Evolutionary conservation across 2,888 invertebrate genomes (phyloP), one percentile per base, ranked within the genome.

Genomic region (Notodonta dromedarius): DNA sequence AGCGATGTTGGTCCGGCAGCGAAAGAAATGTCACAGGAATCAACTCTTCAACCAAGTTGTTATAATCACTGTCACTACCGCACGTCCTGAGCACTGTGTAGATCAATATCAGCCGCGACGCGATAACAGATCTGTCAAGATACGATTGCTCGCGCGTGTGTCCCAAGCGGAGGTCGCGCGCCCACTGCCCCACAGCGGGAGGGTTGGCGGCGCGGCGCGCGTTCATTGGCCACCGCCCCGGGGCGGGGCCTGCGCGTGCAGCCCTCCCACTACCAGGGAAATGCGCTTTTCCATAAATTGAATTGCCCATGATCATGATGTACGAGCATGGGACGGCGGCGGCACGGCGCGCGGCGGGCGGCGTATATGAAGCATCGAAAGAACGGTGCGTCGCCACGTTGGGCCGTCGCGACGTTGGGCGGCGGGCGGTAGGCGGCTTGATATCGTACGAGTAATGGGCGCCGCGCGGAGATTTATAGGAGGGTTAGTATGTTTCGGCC

Each of bases 401-500:
- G n/a, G n/a, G 59, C 60, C 64, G 58, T 35, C 57, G 57, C 60
- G 13, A 70, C 50, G 65, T 57, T 61, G 61, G 60, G 62, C 65
- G 64, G 69, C 65, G 64, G 70, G 64, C 61, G 66, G 61, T 56
- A 64, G 62, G 67, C 70, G 75, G 76, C 77, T 72, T 65, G 70
- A 74, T 75, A 73, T 74, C 75, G 69, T 56, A 67, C 80, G 70
- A 81, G 76, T 79, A 77, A 80, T 80, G 80, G 82, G 77, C 67
- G 67, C 67, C 78, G 77, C 77, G 73, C 71, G 72, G 77, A 82
- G 88, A 88, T 88, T 86, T 86, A 88, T 82, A 70, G 80, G 79
- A 80, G 85, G 85, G 84, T 82, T 83, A 82, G 82, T 78, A 39
- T 39, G 54, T 82, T 80, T 74, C 77, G 80, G 81, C 80, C 80